Percentiles rank a stretch among this genome's conserved stretches.
These are phyloP conservation scores for Cetonia aurata DNA, from an alignment of 2,888 invertebrate genomes.

Conservation along the genomic window DNA sequence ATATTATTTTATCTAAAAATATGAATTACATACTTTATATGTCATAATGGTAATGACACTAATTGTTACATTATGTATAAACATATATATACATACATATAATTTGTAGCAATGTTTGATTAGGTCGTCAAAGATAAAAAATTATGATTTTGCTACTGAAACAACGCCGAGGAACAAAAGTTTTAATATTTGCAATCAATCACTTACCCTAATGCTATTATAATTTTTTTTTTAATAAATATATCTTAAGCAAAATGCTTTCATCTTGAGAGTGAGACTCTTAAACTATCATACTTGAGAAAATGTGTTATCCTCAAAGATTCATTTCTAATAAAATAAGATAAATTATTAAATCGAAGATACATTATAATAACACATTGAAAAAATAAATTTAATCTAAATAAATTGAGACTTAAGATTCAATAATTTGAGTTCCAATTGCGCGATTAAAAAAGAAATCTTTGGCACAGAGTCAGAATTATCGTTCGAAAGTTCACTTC, in stretches of 20 bases:
- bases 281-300: slow-evolving; percentile 14
- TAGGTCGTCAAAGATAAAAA: slow-evolving; percentile 21
- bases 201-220: slow-evolving; percentile 16
- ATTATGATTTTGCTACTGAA: not conserved
- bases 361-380: no score
- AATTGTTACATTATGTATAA: slow-evolving; percentile 19
- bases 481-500: slow-evolving; percentile 42
- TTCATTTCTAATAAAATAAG: not conserved
- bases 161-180: not conserved
- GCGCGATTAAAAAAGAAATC: slow-evolving; percentile 42
- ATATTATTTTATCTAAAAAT: slow-evolving; percentile 27
- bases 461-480: slow-evolving; percentile 52
- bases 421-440: slow-evolving; percentile 15
- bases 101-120: slow-evolving; percentile 26
- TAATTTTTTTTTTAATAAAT: slow-evolving; percentile 11
- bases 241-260: not conserved
- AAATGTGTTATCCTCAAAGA: slow-evolving; percentile 14
- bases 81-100: slow-evolving; percentile 22
- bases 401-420: slow-evolving; percentile 15
- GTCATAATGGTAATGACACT: slow-evolving; percentile 15
- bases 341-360: no score
- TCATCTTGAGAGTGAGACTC: slow-evolving; percentile 11
- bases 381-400: slow-evolving; percentile 1
- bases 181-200: slow-evolving; percentile 18
- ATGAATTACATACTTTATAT: slow-evolving; percentile 20